These are phyloP conservation scores for Chrosomus eos DNA, from an alignment of 2,797 vertebrate genomes.

Conservation along the genomic window DNA sequence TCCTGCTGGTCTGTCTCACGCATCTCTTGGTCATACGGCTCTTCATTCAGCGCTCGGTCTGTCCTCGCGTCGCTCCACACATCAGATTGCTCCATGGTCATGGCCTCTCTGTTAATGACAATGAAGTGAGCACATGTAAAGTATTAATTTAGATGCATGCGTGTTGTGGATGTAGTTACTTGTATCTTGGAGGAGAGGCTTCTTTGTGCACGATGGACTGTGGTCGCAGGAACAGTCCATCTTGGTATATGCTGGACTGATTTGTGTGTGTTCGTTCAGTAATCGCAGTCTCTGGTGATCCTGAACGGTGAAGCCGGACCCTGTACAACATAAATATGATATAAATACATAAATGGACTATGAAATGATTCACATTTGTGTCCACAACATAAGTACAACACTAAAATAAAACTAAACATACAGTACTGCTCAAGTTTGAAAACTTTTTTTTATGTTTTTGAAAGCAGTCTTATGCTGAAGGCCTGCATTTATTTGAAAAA, in stretches of 20 bases:
- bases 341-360: neutral
- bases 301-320: conserved; percentile 57
- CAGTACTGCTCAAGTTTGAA: too few species aligned
- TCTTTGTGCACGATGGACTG: conserved; percentile 35
- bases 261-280: conserved; percentile 61
- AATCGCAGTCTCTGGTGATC: conserved; percentile 69
- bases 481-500: too few species aligned
- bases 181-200: neutral
- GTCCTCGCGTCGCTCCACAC: neutral
- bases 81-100: neutral
- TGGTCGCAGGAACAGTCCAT: conserved; percentile 58
- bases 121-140: neutral
- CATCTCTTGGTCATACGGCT: neutral
- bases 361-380: neutral
- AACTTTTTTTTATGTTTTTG: too few species aligned
- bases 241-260: conserved; percentile 56
- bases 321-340: conserved; percentile 55
- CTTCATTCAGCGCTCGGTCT: neutral
- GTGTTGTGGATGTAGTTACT: conserved; percentile 31
- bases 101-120: conserved; percentile 1
- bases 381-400: neutral
- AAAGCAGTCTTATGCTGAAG: too few species aligned
- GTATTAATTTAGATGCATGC: neutral
- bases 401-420: neutral
- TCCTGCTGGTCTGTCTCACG: neutral